These are phyloP conservation scores for Scaptodrosophila lebanonensis DNA, from an alignment of 1,140 invertebrate genomes.

Conservation along the genomic window DNA sequence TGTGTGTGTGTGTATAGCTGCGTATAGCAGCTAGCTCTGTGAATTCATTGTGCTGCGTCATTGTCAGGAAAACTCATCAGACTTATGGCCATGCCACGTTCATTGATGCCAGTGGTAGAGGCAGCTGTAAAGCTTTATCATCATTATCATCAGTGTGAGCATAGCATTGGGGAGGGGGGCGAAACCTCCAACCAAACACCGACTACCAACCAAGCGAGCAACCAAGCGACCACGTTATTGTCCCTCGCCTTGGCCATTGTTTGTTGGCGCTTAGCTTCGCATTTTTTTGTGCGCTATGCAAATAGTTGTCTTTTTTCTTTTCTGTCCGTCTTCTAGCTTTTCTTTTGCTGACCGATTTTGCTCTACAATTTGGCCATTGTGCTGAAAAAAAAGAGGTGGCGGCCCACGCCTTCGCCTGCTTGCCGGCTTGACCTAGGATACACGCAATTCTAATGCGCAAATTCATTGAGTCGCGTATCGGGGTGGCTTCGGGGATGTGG, in stretches of 20 bases:
- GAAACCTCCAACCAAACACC: too few relatives aligned
- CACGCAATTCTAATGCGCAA: slow-evolving; percentile 63
- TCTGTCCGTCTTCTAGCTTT: too few relatives aligned
- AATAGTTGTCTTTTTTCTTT: too few relatives aligned
- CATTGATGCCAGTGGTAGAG: slow-evolving; percentile 27
- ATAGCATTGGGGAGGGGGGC: too few relatives aligned
- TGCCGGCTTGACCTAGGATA: slow-evolving; percentile 63
- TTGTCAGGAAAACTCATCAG: slow-evolving; percentile 23
- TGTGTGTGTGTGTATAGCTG: too few relatives aligned
- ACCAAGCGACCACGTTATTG: too few relatives aligned
- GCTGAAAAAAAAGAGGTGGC: neutral
- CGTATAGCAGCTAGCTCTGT: too few relatives aligned
- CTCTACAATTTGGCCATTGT: too few relatives aligned
- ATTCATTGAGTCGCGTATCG: slow-evolving; percentile 8
- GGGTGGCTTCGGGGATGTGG: neutral
- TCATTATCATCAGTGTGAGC: slow-evolving; percentile 11
- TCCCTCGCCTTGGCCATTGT: too few relatives aligned
- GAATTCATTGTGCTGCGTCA: slow-evolving; percentile 22
- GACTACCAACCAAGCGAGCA: too few relatives aligned
- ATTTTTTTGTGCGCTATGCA: neutral
- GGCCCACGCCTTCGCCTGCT: slow-evolving; percentile 8
- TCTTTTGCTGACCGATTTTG: too few relatives aligned
- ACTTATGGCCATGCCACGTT: slow-evolving; percentile 25
- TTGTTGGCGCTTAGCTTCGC: neutral
- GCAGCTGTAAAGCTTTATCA: slow-evolving; percentile 22